Evolutionary conservation across 2,888 invertebrate species (phyloP).

Genomic region (Flexamia atlantica): DNA sequence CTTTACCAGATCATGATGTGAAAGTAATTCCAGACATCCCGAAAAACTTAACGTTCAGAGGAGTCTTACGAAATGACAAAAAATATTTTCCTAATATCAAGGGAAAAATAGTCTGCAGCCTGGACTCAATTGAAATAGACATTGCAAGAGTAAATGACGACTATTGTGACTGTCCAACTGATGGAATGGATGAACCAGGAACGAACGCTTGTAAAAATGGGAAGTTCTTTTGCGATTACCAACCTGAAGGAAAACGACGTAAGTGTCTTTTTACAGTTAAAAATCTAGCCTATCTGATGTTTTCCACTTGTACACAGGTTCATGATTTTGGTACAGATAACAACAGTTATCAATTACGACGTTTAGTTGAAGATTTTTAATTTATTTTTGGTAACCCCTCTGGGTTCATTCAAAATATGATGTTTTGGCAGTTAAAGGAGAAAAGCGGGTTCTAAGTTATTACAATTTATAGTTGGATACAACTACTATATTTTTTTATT

Average conservation of each 20-base stretch:
- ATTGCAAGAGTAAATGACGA: constrained; percentile 91
- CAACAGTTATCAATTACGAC: no score
- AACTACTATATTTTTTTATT: no score
- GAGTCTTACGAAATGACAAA: constrained; percentile 8
- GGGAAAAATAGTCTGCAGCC: constrained; percentile 49
- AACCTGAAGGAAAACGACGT: constrained; percentile 68
- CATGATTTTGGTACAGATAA: no score
- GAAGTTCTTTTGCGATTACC: constrained; percentile 89
- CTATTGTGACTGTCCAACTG: constrained; percentile 93
- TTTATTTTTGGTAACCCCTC: no score
- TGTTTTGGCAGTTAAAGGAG: no score
- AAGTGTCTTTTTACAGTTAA: constrained; percentile 74
- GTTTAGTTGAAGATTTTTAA: no score
- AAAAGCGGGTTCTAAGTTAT: no score
- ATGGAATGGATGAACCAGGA: constrained; percentile 91
- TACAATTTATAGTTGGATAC: no score
- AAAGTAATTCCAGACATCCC: not conserved
- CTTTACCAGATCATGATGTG: not conserved
- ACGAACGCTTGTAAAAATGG: constrained; percentile 93
- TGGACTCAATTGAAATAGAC: constrained; percentile 77
- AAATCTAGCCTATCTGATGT: not conserved
- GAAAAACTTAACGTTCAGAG: constrained; percentile 17
- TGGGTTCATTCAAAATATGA: no score
- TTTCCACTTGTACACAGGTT: no score
- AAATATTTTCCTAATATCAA: constrained; percentile 46